phyloP scores from a whole-genome alignment of 2,797 vertebrate species.

The Sebastes reedi region DNA sequence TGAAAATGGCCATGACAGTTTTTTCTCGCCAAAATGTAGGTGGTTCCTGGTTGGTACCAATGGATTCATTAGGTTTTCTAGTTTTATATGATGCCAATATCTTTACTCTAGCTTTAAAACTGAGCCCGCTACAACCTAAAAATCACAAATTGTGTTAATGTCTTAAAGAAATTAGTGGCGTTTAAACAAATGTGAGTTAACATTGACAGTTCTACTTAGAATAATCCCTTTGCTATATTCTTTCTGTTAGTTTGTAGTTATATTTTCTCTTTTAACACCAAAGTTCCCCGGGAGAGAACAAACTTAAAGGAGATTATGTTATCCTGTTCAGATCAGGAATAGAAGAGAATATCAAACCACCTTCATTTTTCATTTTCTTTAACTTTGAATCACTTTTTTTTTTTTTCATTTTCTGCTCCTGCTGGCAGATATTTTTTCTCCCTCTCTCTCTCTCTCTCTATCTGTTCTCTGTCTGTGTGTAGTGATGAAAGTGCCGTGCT shows the following conservation, averaged over 20 bases:
- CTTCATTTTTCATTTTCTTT: slow-evolving; percentile 37
- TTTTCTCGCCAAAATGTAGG: no score
- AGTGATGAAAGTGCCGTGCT: slow-evolving; percentile 44
- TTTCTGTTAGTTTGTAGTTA: not conserved
- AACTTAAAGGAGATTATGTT: not conserved
- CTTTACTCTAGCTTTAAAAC: no score
- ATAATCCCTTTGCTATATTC: not conserved
- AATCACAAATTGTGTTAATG: no score
- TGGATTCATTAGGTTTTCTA: no score
- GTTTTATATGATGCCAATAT: no score
- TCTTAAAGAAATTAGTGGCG: no score
- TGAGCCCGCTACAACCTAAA: no score
- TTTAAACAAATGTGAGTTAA: no score
- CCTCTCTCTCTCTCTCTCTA: not conserved
- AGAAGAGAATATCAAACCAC: slow-evolving; percentile 26
- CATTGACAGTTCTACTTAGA: no score
- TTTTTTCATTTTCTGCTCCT: not conserved
- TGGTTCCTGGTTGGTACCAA: no score
- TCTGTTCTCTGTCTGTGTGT: not conserved
- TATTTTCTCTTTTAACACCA: not conserved
- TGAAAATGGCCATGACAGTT: no score
- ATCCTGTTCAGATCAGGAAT: slow-evolving; percentile 11
- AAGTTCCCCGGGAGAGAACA: not conserved
- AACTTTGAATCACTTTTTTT: slow-evolving; percentile 4
- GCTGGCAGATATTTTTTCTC: slow-evolving; percentile 2